Evolutionary conservation across 2,797 vertebrate genomes (phyloP), one percentile per base, ranked within the genome.

Genomic region (Rhinophrynus dorsalis): DNA sequence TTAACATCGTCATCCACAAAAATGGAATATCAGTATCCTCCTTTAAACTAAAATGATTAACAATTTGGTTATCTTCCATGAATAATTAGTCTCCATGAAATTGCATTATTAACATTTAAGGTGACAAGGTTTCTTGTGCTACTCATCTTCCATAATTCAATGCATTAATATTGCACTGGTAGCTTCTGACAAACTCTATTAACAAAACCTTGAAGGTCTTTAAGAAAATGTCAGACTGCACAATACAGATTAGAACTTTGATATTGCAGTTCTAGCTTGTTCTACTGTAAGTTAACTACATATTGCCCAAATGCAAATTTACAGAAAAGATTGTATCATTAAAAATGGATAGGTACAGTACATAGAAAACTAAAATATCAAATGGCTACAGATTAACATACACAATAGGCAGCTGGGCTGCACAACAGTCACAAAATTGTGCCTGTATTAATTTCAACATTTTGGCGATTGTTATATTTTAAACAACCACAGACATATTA

Each of bases 21-120:
- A 32, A 18, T n/a, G 24, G 67, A 55, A 42, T 27, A 77, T 79
- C 69, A 73, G 0, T 74, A 11, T n/a, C 17, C 2, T 67, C 55
- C 76, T 75, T 62, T 10, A 27, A 6, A 42, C 61, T 81, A 77
- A 0, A 72, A 67, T 82, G 78, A 83, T 80, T 79, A 84, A 82
- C 68, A 74, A 45, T 79, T 79, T 83, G 75, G 77, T 82, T 86
- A 80, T 80, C 64, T 84, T 84, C 74, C 79, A 59, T 71, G 77
- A 83, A 81, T 78, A 88, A 82, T 81, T 82, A 83, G 72, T 68
- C 74, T 69, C 29, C 60, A 70, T 75, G 80, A 84, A 83, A 81
- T 80, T 78, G 77, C 80, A 81, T 79, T 79, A 60, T 78, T 76
- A 84, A 84, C 47, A 74, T 76, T 79, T 79, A 81, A 77, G 0